Base-by-base conservation (phyloP, 2,797 vertebrate species). In the Pseudotriccus pelzelni region DNA sequence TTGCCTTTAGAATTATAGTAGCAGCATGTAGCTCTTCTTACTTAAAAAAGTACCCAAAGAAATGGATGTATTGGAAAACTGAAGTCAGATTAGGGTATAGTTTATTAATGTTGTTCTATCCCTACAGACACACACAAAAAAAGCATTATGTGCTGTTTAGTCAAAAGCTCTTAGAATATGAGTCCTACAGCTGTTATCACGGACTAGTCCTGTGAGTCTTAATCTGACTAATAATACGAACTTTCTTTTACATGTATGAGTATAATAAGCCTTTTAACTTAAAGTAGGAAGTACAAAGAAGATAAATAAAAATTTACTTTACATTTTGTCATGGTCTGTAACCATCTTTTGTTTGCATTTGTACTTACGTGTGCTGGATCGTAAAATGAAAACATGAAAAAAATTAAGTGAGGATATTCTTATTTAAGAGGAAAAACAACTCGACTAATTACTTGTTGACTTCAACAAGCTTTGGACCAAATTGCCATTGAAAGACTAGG, bases 311-410 rank as follows among this genome's bases (percentile, higher is more conserved):
- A 59, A 24, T 58, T 49, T 55, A 44, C 11, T 70, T 50, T 6
- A 52, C 17, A 22, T 56, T 77, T 77, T 87, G 22, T 41, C 6
- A 18, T 67, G 22, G 4, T 44, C 41, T 85, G 20, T 77, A 49
- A 39, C 73, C 93, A 87, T 82, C 83, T 96, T 91, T 88, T 87
- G 28, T 95, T 97, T 94, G n/a, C 52, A 77, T 93, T 87, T 91
- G 60, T 87, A 89, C 70, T 96, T 95, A 69, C 16, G 37, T 50
- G 9, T 70, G 20, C 41, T 74, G 22, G 60, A 66, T 87, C 0
- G 0, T 63, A 63, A 95, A 37, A 37, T 37, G 37, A 37, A 37
- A 37, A 37, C 37, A 37, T 12, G 37, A 70, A 91, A 77, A 72
- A 70, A 7, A 12, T 21, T 13, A 82, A 39, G 8, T 23, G 36